Evolutionary conservation across 2,888 invertebrate genomes (phyloP).

Genomic region (Habrosyne pyritoides): DNA sequence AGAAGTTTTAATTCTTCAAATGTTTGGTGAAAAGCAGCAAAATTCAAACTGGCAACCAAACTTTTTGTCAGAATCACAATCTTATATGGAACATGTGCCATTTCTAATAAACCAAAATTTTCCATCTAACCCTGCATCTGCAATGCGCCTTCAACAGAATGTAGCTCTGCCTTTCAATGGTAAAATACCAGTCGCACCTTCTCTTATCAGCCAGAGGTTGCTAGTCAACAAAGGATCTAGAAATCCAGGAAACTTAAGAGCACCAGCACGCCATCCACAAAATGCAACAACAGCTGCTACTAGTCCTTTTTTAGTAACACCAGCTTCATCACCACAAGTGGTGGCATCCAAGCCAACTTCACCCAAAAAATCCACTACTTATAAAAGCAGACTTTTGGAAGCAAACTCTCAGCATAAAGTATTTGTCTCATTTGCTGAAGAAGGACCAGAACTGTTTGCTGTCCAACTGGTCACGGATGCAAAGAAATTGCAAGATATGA

Average conservation of each 20-base stretch:
- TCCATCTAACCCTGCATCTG: slow-evolving; percentile 71
- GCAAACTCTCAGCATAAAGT: slow-evolving; percentile 85
- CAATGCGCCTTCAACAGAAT: slow-evolving; percentile 71
- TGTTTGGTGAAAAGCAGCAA: slow-evolving; percentile 50
- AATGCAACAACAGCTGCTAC: slow-evolving; percentile 33
- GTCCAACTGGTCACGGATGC: slow-evolving; percentile 87
- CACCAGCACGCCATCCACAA: slow-evolving; percentile 65
- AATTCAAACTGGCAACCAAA: slow-evolving; percentile 57
- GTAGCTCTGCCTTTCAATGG: slow-evolving; percentile 63
- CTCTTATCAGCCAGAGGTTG: slow-evolving; percentile 65
- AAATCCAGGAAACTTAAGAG: slow-evolving; percentile 61
- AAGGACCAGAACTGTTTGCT: slow-evolving; percentile 91
- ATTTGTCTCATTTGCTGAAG: slow-evolving; percentile 89
- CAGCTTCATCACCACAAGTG: slow-evolving; percentile 31
- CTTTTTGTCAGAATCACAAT: slow-evolving; percentile 47
- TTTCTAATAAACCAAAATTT: slow-evolving; percentile 73
- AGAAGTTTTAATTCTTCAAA: slow-evolving; percentile 62
- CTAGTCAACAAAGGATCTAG: slow-evolving; percentile 62
- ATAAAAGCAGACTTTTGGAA: slow-evolving; percentile 78
- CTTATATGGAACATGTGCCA: slow-evolving; percentile 69
- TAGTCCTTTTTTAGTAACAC: slow-evolving; percentile 22
- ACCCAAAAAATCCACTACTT: slow-evolving; percentile 76
- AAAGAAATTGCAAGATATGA: slow-evolving; percentile 85
- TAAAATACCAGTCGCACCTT: slow-evolving; percentile 46
- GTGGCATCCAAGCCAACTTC: slow-evolving; percentile 47